Evolutionary conservation across 2,113 vertebrate genomes (phyloP), one percentile per base, ranked within the genome.

Genomic region (Chelonoidis abingdonii): DNA sequence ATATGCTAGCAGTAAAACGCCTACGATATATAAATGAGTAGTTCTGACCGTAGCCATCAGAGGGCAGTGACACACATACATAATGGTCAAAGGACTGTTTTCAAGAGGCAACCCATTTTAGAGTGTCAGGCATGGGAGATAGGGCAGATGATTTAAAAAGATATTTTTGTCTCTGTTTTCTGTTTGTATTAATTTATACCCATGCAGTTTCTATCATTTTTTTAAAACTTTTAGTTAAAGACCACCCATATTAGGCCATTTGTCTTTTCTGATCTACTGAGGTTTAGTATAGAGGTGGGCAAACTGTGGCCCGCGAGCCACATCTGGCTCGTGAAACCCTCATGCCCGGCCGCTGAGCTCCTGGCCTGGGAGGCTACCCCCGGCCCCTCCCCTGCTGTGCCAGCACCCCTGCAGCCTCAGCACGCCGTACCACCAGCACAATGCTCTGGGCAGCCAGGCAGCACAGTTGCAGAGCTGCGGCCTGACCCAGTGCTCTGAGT

Each of bases 1-100:
- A 2, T 41, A 10, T 10, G 1, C 12, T 54, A 22, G 24, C 4
- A 2, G 1, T 0, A 0, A 5, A 62, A 11, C 7, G 13, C 27
- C 27, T 31, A 31, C 31, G 27, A 16, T 62, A 31, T 62, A 31
- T 62, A 62, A 62, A 62, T 35, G 29, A 14, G 0, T 82, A 8
- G 89, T 84, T 86, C 84, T 38, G 50, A 88, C 11, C 49, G 4
- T 88, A 84, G 62, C 21, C 89, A 7, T 72, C 94, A 62, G 31
- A 83, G 21, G 50, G 1, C 44, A 54, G 92, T 59, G 49, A 0
- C 56, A 76, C n/a, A 85, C 5, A 78, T 41, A 72, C 2, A 52
- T 80, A 24, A 54, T 92, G 80, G 81, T 81, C 13, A 86, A 81
- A 76, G 0, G 0, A 27, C 93, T 29, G 75, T 13, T 24, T 54